These are phyloP conservation scores for Drosophila helvetica DNA, from an alignment of 2,888 invertebrate genomes.

Conservation along the genomic window DNA sequence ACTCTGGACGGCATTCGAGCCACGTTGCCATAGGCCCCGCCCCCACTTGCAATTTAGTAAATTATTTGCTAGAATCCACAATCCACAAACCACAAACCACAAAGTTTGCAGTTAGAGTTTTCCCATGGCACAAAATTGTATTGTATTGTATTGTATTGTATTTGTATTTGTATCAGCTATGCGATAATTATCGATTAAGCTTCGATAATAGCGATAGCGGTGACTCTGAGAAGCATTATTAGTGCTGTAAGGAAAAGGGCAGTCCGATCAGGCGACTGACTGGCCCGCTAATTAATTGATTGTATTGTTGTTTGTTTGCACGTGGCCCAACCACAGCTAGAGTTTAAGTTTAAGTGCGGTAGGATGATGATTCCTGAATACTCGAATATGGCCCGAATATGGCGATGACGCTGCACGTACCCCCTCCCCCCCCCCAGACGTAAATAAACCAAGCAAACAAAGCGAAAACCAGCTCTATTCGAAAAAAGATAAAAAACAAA, in stretches of 20 bases:
- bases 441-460: constrained; percentile 24
- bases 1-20: constrained; percentile 86
- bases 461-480: no score
- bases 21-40: constrained; percentile 75
- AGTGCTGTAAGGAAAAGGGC: constrained; percentile 58
- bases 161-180: constrained; percentile 1
- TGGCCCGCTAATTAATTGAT: constrained; percentile 9
- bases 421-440: constrained; percentile 21
- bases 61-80: constrained; percentile 51
- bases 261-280: background rate
- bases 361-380: constrained; percentile 58
- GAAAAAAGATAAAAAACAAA: constrained; percentile 34
- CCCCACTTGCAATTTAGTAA: constrained; percentile 55
- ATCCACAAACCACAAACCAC: constrained; percentile 13
- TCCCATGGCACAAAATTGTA: constrained; percentile 40
- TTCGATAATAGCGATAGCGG: constrained; percentile 50
- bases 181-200: constrained; percentile 52
- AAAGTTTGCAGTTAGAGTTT: constrained; percentile 45
- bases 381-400: constrained; percentile 58
- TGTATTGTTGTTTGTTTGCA: constrained; percentile 25
- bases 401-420: constrained; percentile 55
- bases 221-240: constrained; percentile 78
- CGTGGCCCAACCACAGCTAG: constrained; percentile 34
- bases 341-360: constrained; percentile 26
- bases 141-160: constrained; percentile 51